phyloP scores from a whole-genome alignment of 2,113 vertebrate species.

The Phocoena sinus region DNA sequence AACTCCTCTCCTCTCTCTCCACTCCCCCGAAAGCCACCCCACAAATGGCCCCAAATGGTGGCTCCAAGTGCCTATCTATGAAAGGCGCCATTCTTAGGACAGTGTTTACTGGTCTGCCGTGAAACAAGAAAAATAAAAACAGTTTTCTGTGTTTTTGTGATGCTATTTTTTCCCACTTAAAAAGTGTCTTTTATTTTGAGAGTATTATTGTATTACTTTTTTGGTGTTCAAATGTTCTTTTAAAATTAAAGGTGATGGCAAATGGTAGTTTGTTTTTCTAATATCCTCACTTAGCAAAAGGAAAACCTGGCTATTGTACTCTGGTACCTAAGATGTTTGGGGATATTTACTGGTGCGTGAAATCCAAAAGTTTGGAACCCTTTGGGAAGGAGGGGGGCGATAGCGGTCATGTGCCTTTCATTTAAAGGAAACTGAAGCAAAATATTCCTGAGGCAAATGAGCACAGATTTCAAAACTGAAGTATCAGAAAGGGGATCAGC shows the following conservation, averaged over 20 bases:
- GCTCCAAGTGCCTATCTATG: not conserved
- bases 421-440: not conserved
- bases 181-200: not conserved
- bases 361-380: not conserved
- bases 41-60: no score
- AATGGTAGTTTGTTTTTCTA: not conserved
- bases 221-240: not conserved
- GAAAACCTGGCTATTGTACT: not conserved
- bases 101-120: not conserved
- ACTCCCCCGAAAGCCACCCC: not conserved
- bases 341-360: not conserved
- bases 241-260: not conserved
- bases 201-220: not conserved
- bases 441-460: not conserved
- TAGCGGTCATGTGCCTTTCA: not conserved
- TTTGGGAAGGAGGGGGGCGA: not conserved
- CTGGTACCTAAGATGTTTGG: not conserved
- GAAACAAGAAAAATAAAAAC: not conserved
- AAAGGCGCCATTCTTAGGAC: not conserved
- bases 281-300: not conserved
- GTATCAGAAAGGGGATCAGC: not conserved
- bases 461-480: not conserved
- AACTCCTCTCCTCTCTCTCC: not conserved
- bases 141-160: not conserved
- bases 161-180: not conserved